Conservation (phyloP, 2,888 invertebrate genomes). For the Aethes cnicana region DNA sequence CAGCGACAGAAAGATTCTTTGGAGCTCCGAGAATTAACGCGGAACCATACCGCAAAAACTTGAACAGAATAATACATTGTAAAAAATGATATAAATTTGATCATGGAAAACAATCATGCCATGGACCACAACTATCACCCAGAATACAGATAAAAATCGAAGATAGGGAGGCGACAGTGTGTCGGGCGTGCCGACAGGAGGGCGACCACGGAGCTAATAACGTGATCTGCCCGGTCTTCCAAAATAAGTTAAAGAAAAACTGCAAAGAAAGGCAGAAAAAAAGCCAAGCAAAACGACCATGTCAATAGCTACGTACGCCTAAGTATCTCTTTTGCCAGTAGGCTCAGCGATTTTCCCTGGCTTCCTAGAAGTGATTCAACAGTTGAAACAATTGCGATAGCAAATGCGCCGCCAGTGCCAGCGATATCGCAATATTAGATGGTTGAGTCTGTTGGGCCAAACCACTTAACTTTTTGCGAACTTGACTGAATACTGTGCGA, state of each 20-base stretch:
- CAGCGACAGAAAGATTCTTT: constrained; percentile 4
- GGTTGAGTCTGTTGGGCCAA: too few species aligned
- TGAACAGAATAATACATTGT: background rate
- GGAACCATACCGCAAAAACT: background rate
- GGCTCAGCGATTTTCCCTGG: background rate
- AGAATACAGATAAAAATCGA: background rate
- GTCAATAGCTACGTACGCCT: background rate
- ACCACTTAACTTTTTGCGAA: too few species aligned
- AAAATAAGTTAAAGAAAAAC: constrained; percentile 1
- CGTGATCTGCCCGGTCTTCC: background rate
- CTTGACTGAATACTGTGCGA: too few species aligned
- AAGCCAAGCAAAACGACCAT: too few species aligned
- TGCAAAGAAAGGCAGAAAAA: too few species aligned
- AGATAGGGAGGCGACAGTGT: background rate
- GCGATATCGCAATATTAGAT: too few species aligned
- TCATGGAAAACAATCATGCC: background rate
- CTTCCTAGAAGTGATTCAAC: background rate
- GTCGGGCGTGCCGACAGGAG: background rate
- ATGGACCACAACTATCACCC: background rate
- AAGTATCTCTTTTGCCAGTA: background rate
- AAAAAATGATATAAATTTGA: background rate
- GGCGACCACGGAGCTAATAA: constrained; percentile 5
- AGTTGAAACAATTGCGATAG: background rate
- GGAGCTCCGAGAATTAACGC: constrained; percentile 5
- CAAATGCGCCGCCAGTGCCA: background rate